These are phyloP conservation scores for Heliconius hermathena DNA, from an alignment of 1,140 invertebrate genomes.

Conservation along the genomic window DNA sequence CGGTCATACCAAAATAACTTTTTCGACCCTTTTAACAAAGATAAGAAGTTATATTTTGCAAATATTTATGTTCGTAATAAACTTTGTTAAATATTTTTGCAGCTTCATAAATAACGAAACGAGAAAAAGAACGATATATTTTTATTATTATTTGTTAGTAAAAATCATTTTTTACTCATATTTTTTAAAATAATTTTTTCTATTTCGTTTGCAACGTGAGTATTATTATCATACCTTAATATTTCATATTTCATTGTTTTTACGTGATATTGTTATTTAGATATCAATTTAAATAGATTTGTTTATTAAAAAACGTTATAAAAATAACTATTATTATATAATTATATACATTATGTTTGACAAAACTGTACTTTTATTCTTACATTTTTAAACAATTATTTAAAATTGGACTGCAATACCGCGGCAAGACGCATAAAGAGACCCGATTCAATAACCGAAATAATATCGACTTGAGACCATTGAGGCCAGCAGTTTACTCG, in stretches of 20 bases:
- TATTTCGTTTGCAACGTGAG: neutral
- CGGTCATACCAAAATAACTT: slow-evolving; percentile 25
- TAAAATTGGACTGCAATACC: neutral
- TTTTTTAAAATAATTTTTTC: neutral
- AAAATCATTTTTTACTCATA: neutral
- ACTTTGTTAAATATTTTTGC: neutral
- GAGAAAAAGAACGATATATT: too few species aligned
- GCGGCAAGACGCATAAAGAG: slow-evolving; percentile 1
- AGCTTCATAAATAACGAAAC: neutral
- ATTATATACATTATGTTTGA: too few species aligned
- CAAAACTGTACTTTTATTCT: neutral
- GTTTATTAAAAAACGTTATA: too few species aligned
- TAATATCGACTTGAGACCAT: slow-evolving; percentile 13
- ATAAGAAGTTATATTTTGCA: slow-evolving; percentile 23
- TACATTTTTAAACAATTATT: neutral
- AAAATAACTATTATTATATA: too few species aligned
- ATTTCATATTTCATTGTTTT: neutral
- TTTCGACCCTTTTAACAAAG: slow-evolving; percentile 8
- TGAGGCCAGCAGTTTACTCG: slow-evolving; percentile 3
- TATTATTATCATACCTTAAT: neutral
- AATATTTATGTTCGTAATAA: slow-evolving; percentile 18
- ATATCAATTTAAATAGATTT: neutral
- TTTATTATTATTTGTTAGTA: too few species aligned
- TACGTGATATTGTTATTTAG: neutral
- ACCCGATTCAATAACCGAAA: slow-evolving; percentile 20